Evolutionary conservation across 1,140 invertebrate species (phyloP).

Genomic region (Lutraria rhynchaena): DNA sequence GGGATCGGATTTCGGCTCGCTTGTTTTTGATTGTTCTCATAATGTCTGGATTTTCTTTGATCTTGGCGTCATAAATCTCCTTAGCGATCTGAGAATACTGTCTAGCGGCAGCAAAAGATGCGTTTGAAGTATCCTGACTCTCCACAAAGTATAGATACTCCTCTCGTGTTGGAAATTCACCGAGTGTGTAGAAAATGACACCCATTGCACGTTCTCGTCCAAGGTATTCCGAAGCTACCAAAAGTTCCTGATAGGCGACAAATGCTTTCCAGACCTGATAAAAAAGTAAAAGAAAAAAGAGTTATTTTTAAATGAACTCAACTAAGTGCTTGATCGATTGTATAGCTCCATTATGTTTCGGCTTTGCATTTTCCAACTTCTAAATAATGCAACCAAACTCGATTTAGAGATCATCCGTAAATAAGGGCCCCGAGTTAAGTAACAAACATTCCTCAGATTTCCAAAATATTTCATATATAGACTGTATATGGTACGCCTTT

Average conservation of each 20-base stretch:
- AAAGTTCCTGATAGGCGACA: constrained; percentile 68
- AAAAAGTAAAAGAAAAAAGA: too few relatives aligned
- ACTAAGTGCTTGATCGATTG: too few relatives aligned
- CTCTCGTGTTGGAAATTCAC: constrained; percentile 62
- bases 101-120: constrained; percentile 65
- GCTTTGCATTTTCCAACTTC: too few relatives aligned
- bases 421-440: too few relatives aligned
- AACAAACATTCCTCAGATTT: too few relatives aligned
- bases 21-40: constrained; percentile 37
- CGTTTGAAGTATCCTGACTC: constrained; percentile 66
- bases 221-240: constrained; percentile 66
- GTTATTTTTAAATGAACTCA: too few relatives aligned
- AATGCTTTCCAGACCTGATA: constrained; percentile 65
- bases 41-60: constrained; percentile 51
- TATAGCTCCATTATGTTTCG: too few relatives aligned
- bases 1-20: constrained; percentile 55
- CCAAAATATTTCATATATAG: too few relatives aligned
- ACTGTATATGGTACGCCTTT: too few relatives aligned
- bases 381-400: too few relatives aligned
- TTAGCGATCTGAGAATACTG: constrained; percentile 66
- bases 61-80: constrained; percentile 59
- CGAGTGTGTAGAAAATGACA: constrained; percentile 63
- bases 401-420: too few relatives aligned
- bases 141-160: constrained; percentile 70
- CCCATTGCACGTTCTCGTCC: constrained; percentile 70